A percentile compares a stretch with the other conserved stretches of the same genome.
Conservation (phyloP, 1,140 invertebrate species). For the Zaprionus africanus region DNA sequence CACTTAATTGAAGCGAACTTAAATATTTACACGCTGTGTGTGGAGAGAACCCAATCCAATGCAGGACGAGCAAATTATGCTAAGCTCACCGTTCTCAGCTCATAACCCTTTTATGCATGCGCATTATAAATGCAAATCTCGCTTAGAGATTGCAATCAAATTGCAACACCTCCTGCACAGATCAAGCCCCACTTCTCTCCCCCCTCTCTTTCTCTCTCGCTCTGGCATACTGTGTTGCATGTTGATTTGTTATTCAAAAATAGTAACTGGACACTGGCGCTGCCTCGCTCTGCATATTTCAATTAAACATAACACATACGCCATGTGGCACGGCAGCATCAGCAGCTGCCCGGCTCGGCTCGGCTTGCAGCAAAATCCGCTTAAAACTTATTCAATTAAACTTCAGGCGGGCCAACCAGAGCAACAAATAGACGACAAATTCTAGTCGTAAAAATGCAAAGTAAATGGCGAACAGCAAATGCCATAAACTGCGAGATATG, state of each 20-base stretch:
- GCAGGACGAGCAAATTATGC: constrained; percentile 36
- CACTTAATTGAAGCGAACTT: constrained; percentile 18
- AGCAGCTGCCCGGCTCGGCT: not conserved
- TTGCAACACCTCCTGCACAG: constrained; percentile 63
- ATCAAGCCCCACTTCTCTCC: not conserved
- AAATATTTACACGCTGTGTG: constrained; percentile 34
- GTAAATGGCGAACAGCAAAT: constrained; percentile 70
- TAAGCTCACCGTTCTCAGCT: constrained; percentile 44
- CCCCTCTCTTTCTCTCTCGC: constrained; percentile 3
- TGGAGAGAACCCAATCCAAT: constrained; percentile 22
- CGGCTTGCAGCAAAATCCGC: constrained; percentile 64
- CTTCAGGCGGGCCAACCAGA: constrained; percentile 53
- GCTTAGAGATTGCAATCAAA: constrained; percentile 61
- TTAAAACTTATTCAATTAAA: constrained; percentile 83
- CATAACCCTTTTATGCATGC: constrained; percentile 65
- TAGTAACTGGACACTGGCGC: constrained; percentile 27
- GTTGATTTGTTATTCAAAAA: constrained; percentile 74
- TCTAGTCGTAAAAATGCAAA: constrained; percentile 74
- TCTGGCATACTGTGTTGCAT: not conserved
- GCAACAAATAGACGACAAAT: constrained; percentile 66
- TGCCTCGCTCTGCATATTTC: constrained; percentile 56
- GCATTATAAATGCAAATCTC: constrained; percentile 74
- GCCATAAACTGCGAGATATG: constrained; percentile 44
- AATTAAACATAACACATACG: constrained; percentile 73
- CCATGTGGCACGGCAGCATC: constrained; percentile 38